Base-by-base conservation (phyloP, 1,140 invertebrate genomes). In the Drosophila suzukii region DNA sequence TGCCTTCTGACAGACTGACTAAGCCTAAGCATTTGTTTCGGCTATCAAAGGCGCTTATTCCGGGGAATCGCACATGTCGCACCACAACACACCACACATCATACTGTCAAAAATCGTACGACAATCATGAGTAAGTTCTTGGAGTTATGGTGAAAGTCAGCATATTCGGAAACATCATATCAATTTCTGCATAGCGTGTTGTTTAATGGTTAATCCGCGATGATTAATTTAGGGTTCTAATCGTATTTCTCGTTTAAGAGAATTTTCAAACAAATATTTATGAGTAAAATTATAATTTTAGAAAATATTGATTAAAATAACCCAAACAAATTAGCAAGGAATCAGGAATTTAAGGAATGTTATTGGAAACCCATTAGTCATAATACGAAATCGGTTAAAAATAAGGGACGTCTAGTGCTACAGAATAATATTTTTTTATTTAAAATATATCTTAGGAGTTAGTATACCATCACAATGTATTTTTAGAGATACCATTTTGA, bases 1-100 rank as follows among this genome's bases (percentile, higher is more conserved):
- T 56, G 54, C 58, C 36, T 11, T 12, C 15, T 11, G 24, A 10
- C 32, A 10, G 54, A 2, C 20, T 15, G 46, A 24, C 60, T 67
- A 71, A 78, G 82, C 65, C 67, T 74, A 65, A 74, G 81, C 82
- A 71, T 75, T 74, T 63, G 81, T 60, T 80, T 75, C 63, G 44
- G 36, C 56, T 55, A 63, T 44, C 17, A 73, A 75, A 78, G 68
- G 68, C 60, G 75, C 78, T 81, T 75, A 62, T 81, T 81, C 39
- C 68, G 49, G 56, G 58, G 70, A 81, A 65, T 43, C 78, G 68
- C 78, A 70, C 43, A 74, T 56, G 70, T 36, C 51, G 36, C 74
- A 77, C 36, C 74, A 77, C 66, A 61, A 2, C 3, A 6, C 32
- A 32, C 7, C 7, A 6, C 27, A 32, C 27, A 50, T 3, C 30